These are phyloP conservation scores for Synanthedon formicaeformis DNA, from an alignment of 2,888 invertebrate species.

Conservation along the genomic window DNA sequence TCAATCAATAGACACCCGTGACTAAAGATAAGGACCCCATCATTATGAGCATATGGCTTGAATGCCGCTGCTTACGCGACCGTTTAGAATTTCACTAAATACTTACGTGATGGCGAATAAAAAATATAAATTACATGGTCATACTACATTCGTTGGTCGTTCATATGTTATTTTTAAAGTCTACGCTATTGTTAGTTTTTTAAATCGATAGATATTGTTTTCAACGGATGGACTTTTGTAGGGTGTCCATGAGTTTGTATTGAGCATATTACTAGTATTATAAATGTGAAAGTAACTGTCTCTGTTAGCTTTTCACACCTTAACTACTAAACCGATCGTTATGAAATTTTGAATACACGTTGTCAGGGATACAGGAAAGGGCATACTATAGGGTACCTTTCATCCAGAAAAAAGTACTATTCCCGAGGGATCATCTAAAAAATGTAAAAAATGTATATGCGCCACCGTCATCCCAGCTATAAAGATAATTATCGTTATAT, in stretches of 20 bases:
- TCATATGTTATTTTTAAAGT: conserved; percentile 25
- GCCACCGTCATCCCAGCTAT: no score
- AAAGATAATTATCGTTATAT: no score
- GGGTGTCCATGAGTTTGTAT: conserved; percentile 15
- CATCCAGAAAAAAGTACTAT: no score
- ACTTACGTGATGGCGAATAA: conserved; percentile 22
- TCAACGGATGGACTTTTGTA: conserved; percentile 16
- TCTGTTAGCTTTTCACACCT: no score
- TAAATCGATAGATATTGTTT: conserved; percentile 33
- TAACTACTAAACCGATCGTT: no score
- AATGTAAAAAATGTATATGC: no score
- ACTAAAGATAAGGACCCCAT: conserved; percentile 31
- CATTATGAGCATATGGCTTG: conserved; percentile 32
- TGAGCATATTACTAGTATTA: no score
- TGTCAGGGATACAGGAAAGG: no score
- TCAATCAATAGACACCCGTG: conserved; percentile 40
- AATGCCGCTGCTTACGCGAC: conserved; percentile 1
- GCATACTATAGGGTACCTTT: no score
- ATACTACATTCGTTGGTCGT: conserved; percentile 25
- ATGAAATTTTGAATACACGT: no score
- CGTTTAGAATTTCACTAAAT: conserved; percentile 15
- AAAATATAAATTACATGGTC: conserved; percentile 18
- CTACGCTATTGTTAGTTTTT: conserved; percentile 27
- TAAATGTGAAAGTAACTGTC: no score
- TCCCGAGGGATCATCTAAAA: no score